Percentiles rank a stretch among this genome's conserved stretches.
phyloP scores from a whole-genome alignment of 2,888 invertebrate genomes.

The Euplagia quadripunctaria region DNA sequence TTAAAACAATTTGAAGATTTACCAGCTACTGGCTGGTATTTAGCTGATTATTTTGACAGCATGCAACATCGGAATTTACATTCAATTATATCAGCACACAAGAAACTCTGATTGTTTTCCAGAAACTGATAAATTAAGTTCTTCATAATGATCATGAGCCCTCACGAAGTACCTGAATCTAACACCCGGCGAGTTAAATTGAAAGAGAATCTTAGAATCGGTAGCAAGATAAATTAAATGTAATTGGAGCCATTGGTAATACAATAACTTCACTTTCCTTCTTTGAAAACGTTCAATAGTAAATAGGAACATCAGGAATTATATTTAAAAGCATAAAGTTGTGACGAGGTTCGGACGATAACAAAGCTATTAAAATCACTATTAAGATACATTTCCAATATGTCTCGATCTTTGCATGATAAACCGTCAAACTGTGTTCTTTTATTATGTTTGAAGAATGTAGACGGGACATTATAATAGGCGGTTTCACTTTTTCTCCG shows the following conservation, averaged over 20 bases:
- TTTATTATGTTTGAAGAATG: constrained; percentile 3
- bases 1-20: too few species aligned
- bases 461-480: background rate
- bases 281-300: background rate
- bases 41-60: too few species aligned
- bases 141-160: background rate
- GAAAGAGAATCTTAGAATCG: background rate
- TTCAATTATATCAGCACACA: too few species aligned
- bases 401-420: background rate
- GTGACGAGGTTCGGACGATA: background rate
- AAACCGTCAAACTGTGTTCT: background rate
- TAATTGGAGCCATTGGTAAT: background rate
- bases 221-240: constrained; percentile 1
- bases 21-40: too few species aligned
- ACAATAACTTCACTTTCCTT: background rate
- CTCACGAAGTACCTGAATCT: constrained; percentile 2
- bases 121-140: background rate
- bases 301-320: background rate
- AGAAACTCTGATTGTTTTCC: background rate
- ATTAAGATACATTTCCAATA: background rate
- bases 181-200: background rate
- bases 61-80: too few species aligned
- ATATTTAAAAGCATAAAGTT: background rate
- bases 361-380: background rate
- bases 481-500: background rate